phyloP scores from a whole-genome alignment of 2,113 vertebrate species.

The Gyps fulvus region DNA sequence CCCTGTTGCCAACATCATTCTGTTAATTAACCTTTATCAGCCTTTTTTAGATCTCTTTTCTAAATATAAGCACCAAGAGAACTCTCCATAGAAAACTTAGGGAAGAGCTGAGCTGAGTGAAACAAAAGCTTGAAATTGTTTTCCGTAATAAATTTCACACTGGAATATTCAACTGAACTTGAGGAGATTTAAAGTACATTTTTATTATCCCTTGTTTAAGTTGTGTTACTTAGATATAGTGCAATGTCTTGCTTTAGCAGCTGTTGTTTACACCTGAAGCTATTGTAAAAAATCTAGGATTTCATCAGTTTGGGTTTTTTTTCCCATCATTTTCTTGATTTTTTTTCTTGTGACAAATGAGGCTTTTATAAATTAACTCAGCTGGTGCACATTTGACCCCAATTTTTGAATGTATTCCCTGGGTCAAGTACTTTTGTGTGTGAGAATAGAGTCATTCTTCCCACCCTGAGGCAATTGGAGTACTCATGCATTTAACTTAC shows the following conservation, averaged over 20 bases:
- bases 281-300: conserved; percentile 8
- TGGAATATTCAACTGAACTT: not conserved
- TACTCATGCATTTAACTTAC: not conserved
- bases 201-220: not conserved
- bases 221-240: not conserved
- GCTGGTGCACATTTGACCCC: conserved; percentile 46
- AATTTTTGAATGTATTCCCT: conserved; percentile 51
- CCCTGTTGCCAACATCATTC: not conserved
- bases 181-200: conserved; percentile 16
- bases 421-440: conserved; percentile 43
- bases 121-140: not conserved
- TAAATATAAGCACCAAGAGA: not conserved
- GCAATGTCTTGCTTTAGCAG: not conserved
- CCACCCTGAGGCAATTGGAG: not conserved
- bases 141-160: not conserved
- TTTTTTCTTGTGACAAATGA: not conserved
- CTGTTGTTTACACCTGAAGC: conserved; percentile 56
- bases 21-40: not conserved
- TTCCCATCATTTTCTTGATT: not conserved
- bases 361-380: conserved; percentile 63
- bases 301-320: not conserved
- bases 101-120: not conserved
- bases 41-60: not conserved
- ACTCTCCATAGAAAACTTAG: not conserved
- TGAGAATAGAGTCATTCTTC: conserved; percentile 16